Evolutionary conservation across 2,113 vertebrate genomes (phyloP), one percentile per base, ranked within the genome.

Genomic region (Mobula birostris): DNA sequence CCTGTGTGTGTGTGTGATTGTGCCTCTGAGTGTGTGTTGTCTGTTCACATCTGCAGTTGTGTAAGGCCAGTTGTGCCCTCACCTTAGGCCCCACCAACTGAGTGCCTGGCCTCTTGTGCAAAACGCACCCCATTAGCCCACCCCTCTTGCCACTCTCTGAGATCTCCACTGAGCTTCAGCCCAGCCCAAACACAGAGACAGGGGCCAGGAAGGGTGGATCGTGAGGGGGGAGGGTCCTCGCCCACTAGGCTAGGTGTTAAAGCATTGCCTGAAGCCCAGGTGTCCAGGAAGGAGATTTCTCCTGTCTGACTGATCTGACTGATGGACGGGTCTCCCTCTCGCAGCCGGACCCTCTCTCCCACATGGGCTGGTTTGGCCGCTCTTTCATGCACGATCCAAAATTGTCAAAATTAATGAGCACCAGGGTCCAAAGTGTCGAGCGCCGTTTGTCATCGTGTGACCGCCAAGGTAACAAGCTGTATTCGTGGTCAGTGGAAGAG

Each of bases 351-450:
- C 19, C 0, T 56, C 36, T 21, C 79, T 48, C 79, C 36, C 5
- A 36, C 36, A 48, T 56, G 40, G 40, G 40, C 17, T 82, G 15
- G 77, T 82, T 21, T 82, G 19, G 21, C 36, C 36, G 14, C 7
- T 48, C 79, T 82, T 56, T 19, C 79, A 82, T 82, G 77, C 77
- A 78, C 29, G 8, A 78, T 78, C 77, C 77, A 78, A 78, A 78
- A 78, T 78, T 78, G 77, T 78, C 29, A 78, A 78, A 78, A 78
- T 12, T 14, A 32, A 32, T 9, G n/a, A 32, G 77, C 77, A 32
- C 77, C 77, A 78, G n/a, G 77, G 77, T 78, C 77, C 77, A 78
- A 78, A 78, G n/a, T 78, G n/a, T 78, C n/a, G n/a, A 32, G n/a
- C 7, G 77, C 77, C 29, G 14, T n/a, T 11, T 78, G 32, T 32